These are phyloP conservation scores for Spodoptera frugiperda DNA, from an alignment of 1,140 invertebrate genomes.

Conservation along the genomic window DNA sequence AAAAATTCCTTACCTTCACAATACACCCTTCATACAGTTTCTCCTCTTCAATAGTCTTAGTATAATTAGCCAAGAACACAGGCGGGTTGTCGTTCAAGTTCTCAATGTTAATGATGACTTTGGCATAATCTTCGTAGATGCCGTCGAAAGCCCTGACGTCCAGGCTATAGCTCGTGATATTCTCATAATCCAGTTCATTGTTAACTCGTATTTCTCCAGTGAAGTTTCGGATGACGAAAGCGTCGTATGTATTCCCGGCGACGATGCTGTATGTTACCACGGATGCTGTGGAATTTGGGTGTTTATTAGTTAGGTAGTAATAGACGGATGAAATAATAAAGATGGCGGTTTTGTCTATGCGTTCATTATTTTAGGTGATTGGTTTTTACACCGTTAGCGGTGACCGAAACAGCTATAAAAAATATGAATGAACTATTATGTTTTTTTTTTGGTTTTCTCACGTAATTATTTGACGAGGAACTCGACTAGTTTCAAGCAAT, in stretches of 20 bases:
- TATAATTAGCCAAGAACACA: conserved; percentile 89
- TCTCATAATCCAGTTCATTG: conserved; percentile 94
- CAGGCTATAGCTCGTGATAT: conserved; percentile 91
- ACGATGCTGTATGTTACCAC: conserved; percentile 93
- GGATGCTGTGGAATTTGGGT: conserved; percentile 86
- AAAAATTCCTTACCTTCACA: conserved; percentile 80
- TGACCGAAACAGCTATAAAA: too few species aligned
- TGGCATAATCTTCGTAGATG: conserved; percentile 90
- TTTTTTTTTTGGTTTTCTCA: too few species aligned
- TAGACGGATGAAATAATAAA: neutral
- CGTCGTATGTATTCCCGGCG: conserved; percentile 91
- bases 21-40: conserved; percentile 88
- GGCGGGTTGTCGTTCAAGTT: conserved; percentile 95
- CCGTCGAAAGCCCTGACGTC: conserved; percentile 93
- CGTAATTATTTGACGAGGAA: too few species aligned
- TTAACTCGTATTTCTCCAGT: conserved; percentile 93
- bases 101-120: conserved; percentile 92
- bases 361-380: too few species aligned
- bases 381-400: too few species aligned
- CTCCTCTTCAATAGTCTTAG: conserved; percentile 91
- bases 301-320: conserved; percentile 22
- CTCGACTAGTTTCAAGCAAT: too few species aligned
- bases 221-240: conserved; percentile 92
- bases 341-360: too few species aligned
- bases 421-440: too few species aligned